Evolutionary conservation across 1,140 invertebrate species (phyloP).

Genomic region (Heliconius nattereri): DNA sequence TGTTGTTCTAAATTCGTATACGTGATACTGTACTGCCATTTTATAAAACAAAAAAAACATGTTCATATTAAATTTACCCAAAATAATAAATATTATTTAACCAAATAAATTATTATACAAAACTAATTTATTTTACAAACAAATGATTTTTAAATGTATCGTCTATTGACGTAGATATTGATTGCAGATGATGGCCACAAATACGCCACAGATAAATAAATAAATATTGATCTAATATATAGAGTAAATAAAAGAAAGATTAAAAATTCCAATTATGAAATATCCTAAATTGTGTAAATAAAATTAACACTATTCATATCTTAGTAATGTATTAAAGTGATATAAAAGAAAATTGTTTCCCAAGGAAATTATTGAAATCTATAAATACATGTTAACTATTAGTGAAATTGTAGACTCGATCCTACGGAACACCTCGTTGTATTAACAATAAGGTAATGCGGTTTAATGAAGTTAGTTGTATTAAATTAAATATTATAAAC

Average conservation of each 20-base stretch:
- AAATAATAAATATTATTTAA: constrained; percentile 43
- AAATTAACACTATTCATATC: constrained; percentile 76
- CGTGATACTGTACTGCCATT: constrained; percentile 78
- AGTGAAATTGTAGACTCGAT: constrained; percentile 62
- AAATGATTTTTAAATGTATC: constrained; percentile 22
- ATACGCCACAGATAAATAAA: constrained; percentile 30
- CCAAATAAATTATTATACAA: constrained; percentile 31
- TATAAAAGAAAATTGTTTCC: constrained; percentile 71
- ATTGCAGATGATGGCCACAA: constrained; percentile 32
- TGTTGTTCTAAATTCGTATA: constrained; percentile 68
- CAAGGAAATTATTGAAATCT: constrained; percentile 77
- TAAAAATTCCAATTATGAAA: constrained; percentile 33
- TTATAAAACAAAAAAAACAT: constrained; percentile 48
- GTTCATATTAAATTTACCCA: constrained; percentile 54
- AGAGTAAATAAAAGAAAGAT: neutral
- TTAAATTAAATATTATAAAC: constrained; percentile 21
- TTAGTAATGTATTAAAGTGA: constrained; percentile 76
- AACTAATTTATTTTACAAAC: constrained; percentile 36
- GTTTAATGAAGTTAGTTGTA: constrained; percentile 32
- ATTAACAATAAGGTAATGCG: constrained; percentile 33
- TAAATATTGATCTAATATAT: constrained; percentile 8
- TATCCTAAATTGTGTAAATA: constrained; percentile 73
- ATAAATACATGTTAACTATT: constrained; percentile 76
- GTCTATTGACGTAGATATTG: constrained; percentile 48
- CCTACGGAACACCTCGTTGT: constrained; percentile 45